phyloP scores from a whole-genome alignment of 2,888 invertebrate genomes.

The Chrysolina americana region DNA sequence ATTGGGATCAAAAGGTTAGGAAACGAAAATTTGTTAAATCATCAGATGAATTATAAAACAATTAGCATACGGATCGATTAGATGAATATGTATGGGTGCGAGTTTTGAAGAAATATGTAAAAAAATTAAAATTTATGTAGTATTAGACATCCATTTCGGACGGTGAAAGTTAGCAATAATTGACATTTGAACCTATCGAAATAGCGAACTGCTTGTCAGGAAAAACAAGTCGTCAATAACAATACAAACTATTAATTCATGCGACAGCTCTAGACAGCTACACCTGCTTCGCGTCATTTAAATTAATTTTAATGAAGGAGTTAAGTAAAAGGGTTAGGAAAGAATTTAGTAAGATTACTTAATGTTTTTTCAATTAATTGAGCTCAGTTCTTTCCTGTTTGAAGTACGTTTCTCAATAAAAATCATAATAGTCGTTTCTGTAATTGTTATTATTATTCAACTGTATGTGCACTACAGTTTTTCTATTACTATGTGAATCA shows the following conservation, averaged over 20 bases:
- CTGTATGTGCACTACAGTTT: too few relatives aligned
- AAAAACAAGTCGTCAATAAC: constrained; percentile 11
- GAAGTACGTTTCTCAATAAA: too few relatives aligned
- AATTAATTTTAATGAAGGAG: background rate
- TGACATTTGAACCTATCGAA: constrained; percentile 11
- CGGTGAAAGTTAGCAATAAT: background rate
- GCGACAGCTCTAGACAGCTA: background rate
- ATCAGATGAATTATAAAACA: background rate
- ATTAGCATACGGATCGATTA: constrained; percentile 1
- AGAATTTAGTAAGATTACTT: too few relatives aligned
- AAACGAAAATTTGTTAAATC: background rate
- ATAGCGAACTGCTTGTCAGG: background rate
- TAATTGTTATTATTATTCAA: too few relatives aligned
- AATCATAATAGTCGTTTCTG: too few relatives aligned
- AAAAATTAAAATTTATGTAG: background rate
- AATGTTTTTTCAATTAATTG: too few relatives aligned
- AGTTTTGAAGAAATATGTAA: background rate
- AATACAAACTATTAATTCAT: background rate
- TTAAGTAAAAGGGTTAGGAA: too few relatives aligned
- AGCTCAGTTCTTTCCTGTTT: too few relatives aligned
- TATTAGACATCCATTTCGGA: background rate
- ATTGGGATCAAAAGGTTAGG: background rate
- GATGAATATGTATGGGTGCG: background rate
- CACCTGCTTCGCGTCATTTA: background rate
- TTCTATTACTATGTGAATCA: too few relatives aligned